Base-by-base conservation (phyloP, 2,113 vertebrate species). In the Forbesichthys agassizii region DNA sequence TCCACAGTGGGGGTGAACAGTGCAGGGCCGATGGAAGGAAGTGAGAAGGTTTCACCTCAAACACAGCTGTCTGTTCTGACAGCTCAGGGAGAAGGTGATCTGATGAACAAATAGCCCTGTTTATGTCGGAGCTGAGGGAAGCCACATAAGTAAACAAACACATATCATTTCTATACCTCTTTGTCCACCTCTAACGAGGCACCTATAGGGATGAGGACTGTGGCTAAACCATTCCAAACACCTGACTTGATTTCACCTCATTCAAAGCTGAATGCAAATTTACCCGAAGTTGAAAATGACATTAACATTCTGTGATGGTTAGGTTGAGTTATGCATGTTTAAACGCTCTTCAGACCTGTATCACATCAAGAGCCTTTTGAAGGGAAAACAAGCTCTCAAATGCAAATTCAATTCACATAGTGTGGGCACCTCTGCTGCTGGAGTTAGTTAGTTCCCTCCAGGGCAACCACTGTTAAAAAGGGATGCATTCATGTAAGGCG, bases 41-140 rank as follows among this genome's bases (percentile, higher is more conserved):
- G 27, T 27, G 67, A 75, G 53, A 82, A 84, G 51, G 69, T 51
- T 3, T 62, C n/a, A 3, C n/a, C 66, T 86, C 66, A 74, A 75
- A 83, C 82, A 70, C 85, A 86, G 84, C 78, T 87, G 86, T 75
- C 75, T 48, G 68, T 85, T 87, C 77, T 79, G 79, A 83, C 54
- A 54, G 49, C 20, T 27, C 27, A 27, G 27, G 27, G 27, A 27
- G 27, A 27, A 27, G 27, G 27, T 27, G 27, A 27, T 8, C 36
- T 42, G 36, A 5, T 42, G 36, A 36, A 54, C 33, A 73, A 66
- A 69, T 55, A 60, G 63, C 14, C 61, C 55, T 74, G 65, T 80
- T 79, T 77, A 51, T 66, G 52, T 61, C 49, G 61, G 69, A 49
- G 54, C 27, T 60, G 20, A 11, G 65, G 66, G 70, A 81, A 63